Base-by-base conservation (phyloP, 2,888 invertebrate genomes). In the Pomacea canaliculata region DNA sequence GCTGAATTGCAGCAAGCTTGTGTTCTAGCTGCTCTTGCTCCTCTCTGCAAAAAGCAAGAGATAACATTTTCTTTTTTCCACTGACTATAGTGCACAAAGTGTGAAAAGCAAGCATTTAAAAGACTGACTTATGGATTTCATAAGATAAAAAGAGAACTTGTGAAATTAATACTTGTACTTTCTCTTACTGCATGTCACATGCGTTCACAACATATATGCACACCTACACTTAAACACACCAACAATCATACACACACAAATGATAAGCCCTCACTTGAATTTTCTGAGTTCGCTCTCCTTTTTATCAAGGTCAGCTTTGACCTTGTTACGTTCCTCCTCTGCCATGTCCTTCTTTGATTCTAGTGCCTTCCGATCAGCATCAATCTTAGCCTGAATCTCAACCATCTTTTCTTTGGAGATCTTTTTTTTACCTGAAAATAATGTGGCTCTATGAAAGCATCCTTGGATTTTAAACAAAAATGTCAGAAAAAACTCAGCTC, bases 1-100 rank as follows among this genome's bases (percentile, higher is more conserved):
- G 96, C 90, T 99, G 97, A 71, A 99, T 93, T 12, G 95, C 95
- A 80, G 85, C 82, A 76, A 99, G 93, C 89, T 98, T 97, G 78
- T 95, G 94, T 78, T 95, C 93, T 9, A 98, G 90, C 72, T 94
- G 94, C 80, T 95, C 94, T 89, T 97, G 97, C 88, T 97, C 97
- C 73, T 92, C 89, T 62, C 90, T 90, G 68, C 5, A 75, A 46
- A 70, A 62, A 70, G 23, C 37, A 37, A 37, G 37, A 37, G 37
- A 37, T 37, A 3, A 5, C 37, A 71, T 37, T 5, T 37, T 37
- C 4, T 37, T 37, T 37, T 37, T 37, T 37, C 37, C 37, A 37
- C 37, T 37, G 37, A 37, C 37, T 37, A 37, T 5, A 37, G 4
- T 5, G 37, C 5, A 5, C 37, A 37, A 37, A 37, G 37, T 37